These are phyloP conservation scores for Falco concolor DNA, from an alignment of 2,797 vertebrate species.

Conservation along the genomic window DNA sequence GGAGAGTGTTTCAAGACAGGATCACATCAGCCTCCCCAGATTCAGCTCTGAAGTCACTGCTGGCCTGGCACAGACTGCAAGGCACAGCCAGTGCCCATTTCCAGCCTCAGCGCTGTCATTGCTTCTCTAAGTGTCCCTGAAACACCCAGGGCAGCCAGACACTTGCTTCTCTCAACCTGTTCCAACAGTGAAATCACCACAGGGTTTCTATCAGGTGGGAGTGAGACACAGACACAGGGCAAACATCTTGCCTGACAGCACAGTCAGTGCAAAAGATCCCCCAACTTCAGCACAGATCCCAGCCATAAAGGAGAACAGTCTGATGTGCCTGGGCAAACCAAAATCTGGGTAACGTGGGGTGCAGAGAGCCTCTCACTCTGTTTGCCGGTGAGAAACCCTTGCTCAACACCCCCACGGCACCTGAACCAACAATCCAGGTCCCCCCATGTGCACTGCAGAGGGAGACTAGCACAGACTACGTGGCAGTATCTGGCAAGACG, in stretches of 20 bases:
- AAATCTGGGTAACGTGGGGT: neutral
- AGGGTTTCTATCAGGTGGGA: neutral
- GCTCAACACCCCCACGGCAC: neutral
- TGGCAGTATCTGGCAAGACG: accelerated
- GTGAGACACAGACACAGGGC: neutral
- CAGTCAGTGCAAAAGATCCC: neutral
- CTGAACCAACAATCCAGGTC: neutral
- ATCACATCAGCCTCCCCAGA: neutral
- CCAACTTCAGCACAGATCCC: neutral
- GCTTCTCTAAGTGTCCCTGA: neutral
- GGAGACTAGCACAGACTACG: accelerated
- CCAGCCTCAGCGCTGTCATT: neutral
- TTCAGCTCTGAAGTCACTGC: neutral
- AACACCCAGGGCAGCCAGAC: neutral
- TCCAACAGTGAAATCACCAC: neutral
- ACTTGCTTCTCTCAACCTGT: neutral
- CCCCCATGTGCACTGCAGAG: neutral
- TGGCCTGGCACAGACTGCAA: neutral
- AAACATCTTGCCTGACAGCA: neutral
- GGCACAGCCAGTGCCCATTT: neutral
- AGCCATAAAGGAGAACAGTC: neutral
- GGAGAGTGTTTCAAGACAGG: neutral
- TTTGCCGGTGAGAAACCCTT: neutral
- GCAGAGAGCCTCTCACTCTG: neutral
- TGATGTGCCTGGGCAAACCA: neutral